These are phyloP conservation scores for Antigone vipio DNA, from an alignment of 2,113 vertebrate genomes.

Conservation along the genomic window DNA sequence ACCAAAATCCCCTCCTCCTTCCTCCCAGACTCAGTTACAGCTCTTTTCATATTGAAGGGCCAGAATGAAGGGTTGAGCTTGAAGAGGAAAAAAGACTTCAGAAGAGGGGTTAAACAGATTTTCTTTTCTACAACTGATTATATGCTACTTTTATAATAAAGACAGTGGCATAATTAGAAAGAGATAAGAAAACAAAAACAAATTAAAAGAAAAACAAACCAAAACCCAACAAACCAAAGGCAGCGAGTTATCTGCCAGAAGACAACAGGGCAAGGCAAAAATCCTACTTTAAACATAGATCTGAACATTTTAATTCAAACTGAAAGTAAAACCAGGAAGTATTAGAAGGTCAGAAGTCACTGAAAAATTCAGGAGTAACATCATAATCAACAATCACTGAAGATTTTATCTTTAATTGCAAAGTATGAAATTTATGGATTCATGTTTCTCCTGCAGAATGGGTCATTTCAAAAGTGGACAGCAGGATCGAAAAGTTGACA, in stretches of 20 bases:
- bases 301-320: neutral
- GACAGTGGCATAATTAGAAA: neutral
- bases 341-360: neutral
- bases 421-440: neutral
- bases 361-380: neutral
- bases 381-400: neutral
- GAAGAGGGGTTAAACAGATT: neutral
- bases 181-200: neutral
- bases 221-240: neutral
- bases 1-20: neutral
- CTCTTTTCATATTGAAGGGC: neutral
- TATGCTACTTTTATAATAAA: neutral
- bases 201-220: neutral
- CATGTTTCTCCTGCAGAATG: neutral
- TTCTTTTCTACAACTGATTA: neutral
- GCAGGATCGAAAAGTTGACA: neutral
- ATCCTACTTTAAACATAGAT: neutral
- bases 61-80: neutral
- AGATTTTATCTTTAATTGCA: neutral
- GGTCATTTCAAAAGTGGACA: conserved; percentile 1
- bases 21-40: neutral
- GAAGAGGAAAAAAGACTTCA: neutral
- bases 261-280: neutral
- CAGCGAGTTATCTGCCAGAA: neutral
- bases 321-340: neutral